A percentile compares a stretch with the other conserved stretches of the same genome.
Evolutionary conservation across 2,113 vertebrate species (phyloP).

Genomic region (Epinephelus fuscoguttatus): DNA sequence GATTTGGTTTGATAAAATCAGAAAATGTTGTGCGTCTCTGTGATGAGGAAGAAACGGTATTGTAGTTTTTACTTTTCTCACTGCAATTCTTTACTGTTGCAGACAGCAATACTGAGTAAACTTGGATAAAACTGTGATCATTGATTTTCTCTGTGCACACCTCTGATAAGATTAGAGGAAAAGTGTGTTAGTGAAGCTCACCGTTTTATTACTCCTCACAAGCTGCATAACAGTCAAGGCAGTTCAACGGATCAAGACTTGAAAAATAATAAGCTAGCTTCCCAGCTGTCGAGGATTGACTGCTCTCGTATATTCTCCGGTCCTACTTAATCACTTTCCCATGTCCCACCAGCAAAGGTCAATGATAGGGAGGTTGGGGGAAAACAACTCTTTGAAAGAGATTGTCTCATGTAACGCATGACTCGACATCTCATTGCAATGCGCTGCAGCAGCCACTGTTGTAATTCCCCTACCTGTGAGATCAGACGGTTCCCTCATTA

Average conservation of each 20-base stretch:
- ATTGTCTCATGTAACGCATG: neutral
- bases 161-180: neutral
- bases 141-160: neutral
- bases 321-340: neutral
- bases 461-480: constrained; percentile 31
- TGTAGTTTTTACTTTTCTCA: neutral
- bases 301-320: neutral
- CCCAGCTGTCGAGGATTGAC: neutral
- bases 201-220: neutral
- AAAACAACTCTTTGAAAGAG: neutral
- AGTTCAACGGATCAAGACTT: neutral
- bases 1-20: constrained; percentile 1
- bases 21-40: neutral
- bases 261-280: neutral
- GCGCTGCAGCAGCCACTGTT: neutral
- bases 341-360: neutral
- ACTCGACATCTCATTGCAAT: neutral
- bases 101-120: neutral
- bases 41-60: neutral
- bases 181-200: neutral
- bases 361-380: neutral
- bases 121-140: neutral
- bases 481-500: constrained; percentile 25
- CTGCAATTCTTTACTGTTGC: neutral
- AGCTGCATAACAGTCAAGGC: neutral